Evolutionary conservation across 1,140 invertebrate species (phyloP).

Genomic region (Drosophila grimshawi): DNA sequence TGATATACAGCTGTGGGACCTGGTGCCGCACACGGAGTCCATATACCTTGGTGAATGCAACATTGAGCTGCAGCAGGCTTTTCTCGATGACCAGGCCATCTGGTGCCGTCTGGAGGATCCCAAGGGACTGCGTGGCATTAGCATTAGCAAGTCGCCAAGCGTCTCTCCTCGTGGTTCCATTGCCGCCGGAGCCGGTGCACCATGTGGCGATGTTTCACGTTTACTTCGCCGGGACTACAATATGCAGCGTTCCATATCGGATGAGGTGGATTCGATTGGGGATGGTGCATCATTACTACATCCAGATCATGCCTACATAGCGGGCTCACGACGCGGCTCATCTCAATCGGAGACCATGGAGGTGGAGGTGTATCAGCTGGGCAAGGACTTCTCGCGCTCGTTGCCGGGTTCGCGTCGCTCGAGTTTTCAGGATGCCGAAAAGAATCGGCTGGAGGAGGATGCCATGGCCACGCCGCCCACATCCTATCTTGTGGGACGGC

Average conservation of each 20-base stretch:
- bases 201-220: slow-evolving; percentile 86
- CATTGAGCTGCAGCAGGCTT: slow-evolving; percentile 90
- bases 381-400: slow-evolving; percentile 93
- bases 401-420: slow-evolving; percentile 92
- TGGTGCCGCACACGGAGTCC: slow-evolving; percentile 91
- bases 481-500: slow-evolving; percentile 88
- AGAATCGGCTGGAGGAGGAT: slow-evolving; percentile 85
- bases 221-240: slow-evolving; percentile 88
- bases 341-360: slow-evolving; percentile 94
- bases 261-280: slow-evolving; percentile 90
- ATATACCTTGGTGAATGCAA: slow-evolving; percentile 93
- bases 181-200: slow-evolving; percentile 84
- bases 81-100: slow-evolving; percentile 92
- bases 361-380: slow-evolving; percentile 93
- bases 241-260: slow-evolving; percentile 89
- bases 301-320: slow-evolving; percentile 92
- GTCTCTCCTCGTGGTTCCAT: slow-evolving; percentile 92
- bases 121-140: slow-evolving; percentile 86
- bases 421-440: slow-evolving; percentile 90
- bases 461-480: slow-evolving; percentile 86
- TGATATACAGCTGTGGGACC: slow-evolving; percentile 95
- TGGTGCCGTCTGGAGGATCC: slow-evolving; percentile 95
- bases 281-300: slow-evolving; percentile 90
- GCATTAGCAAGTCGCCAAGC: slow-evolving; percentile 88
- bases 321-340: slow-evolving; percentile 91